Base-by-base conservation (phyloP, 2,113 vertebrate genomes). In the Cyanocitta stelleri region DNA sequence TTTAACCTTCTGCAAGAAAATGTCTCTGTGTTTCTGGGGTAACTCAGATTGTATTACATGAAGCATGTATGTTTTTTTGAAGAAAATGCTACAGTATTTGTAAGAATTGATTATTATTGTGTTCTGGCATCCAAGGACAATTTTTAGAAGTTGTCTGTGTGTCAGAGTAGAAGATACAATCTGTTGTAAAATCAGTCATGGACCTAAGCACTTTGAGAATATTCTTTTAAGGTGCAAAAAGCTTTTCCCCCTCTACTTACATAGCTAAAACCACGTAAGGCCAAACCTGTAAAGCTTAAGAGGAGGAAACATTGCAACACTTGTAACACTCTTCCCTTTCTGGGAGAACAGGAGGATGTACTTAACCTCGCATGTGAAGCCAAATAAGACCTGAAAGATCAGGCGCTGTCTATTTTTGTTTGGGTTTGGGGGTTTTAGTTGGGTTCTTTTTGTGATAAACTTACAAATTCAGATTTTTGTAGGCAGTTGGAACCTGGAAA, bases 231-330 rank as follows among this genome's bases (percentile, higher is more conserved):
- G 27, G 13, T 37, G 6, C 20, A 59, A 35, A 72, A 67, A 13
- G 2, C 4, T 56, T 32, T 24, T 2, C 1, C 4, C 5, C 0
- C 0, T 64, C 24, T 52, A 4, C 21, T 87, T 81, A 6, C 1
- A 3, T 39, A 23, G 39, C 26, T 93, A 56, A 85, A 87, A 32
- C 7, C 11, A 26, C 3, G 3, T 55, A 48, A 64, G 16, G 32
- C 55, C 61, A 85, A 93, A n/a, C 13, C 27, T 54, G 2, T 69
- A 55, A 37, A 56, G 26, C 21, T 81, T 69, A 48, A 48, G 69
- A 78, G 37, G 37, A 77, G 58, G 73, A 85, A 87, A 71, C 8
- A 16, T 17, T 56, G 32, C 64, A 64, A 32, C 48, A 32, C 12
- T 66, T 81, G 4, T 35, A 54, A 48, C 4, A 17, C 2, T 9